A percentile compares a stretch with the other conserved stretches of the same genome.
Evolutionary conservation across 2,797 vertebrate species (phyloP).

Genomic region (Aldrovandia affinis): DNA sequence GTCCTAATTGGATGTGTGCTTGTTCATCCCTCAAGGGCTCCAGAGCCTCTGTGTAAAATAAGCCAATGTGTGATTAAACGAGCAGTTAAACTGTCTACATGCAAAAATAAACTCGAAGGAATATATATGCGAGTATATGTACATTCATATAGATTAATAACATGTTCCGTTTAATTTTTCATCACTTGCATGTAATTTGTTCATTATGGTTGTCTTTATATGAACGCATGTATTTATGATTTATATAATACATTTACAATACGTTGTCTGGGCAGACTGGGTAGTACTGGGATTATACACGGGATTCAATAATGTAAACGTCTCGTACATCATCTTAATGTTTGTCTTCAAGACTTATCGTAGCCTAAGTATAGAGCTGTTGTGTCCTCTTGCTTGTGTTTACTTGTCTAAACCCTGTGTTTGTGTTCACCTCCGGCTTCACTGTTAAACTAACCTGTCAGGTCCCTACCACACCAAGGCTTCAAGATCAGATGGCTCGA

Average conservation of each 20-base stretch:
- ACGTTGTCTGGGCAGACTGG: too few species aligned
- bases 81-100: too few species aligned
- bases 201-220: too few species aligned
- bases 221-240: too few species aligned
- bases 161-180: background rate
- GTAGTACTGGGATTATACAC: too few species aligned
- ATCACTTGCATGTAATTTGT: background rate
- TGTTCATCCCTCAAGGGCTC: background rate
- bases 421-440: background rate
- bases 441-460: background rate
- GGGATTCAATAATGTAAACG: too few species aligned
- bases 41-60: background rate
- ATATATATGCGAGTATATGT: background rate
- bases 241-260: too few species aligned
- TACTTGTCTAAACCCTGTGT: background rate
- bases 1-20: background rate
- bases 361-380: too few species aligned
- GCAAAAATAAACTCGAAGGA: background rate
- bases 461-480: background rate
- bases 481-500: background rate
- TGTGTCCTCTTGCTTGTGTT: too few species aligned
- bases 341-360: too few species aligned
- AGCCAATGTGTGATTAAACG: background rate
- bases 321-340: too few species aligned
- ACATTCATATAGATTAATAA: background rate